These are phyloP conservation scores for Neomorphus geoffroyi DNA, from an alignment of 2,797 vertebrate species.

Conservation along the genomic window DNA sequence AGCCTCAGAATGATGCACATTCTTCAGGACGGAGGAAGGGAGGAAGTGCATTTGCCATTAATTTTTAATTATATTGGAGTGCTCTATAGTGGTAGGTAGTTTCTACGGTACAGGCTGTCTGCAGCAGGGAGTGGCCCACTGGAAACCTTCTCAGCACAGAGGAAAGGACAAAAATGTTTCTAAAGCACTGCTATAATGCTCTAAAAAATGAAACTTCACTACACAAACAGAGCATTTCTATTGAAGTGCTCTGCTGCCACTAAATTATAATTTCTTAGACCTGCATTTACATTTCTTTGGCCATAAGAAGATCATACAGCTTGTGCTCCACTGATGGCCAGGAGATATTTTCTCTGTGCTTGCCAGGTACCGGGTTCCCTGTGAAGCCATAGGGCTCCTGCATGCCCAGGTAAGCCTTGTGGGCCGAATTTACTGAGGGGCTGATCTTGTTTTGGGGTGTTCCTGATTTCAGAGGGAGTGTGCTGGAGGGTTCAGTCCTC, in stretches of 20 bases:
- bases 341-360: background rate
- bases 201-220: background rate
- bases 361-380: background rate
- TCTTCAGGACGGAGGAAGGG: background rate
- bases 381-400: background rate
- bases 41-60: slow-evolving; percentile 13
- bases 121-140: background rate
- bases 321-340: background rate
- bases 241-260: background rate
- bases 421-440: background rate
- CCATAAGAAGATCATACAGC: background rate
- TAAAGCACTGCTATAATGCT: background rate
- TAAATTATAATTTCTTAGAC: background rate
- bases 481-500: background rate
- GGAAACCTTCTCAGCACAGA: background rate
- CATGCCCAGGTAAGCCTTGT: background rate
- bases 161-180: background rate
- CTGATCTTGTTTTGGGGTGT: background rate
- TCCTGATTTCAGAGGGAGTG: background rate
- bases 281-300: background rate
- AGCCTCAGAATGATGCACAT: background rate
- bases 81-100: background rate
- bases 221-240: background rate
- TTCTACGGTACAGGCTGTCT: background rate
- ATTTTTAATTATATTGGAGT: slow-evolving; percentile 52